Evolutionary conservation across 92 coral and sea anemone genomes (phyloP), one percentile per base, ranked within the genome.

Genomic region (Phenganax subtilis): DNA sequence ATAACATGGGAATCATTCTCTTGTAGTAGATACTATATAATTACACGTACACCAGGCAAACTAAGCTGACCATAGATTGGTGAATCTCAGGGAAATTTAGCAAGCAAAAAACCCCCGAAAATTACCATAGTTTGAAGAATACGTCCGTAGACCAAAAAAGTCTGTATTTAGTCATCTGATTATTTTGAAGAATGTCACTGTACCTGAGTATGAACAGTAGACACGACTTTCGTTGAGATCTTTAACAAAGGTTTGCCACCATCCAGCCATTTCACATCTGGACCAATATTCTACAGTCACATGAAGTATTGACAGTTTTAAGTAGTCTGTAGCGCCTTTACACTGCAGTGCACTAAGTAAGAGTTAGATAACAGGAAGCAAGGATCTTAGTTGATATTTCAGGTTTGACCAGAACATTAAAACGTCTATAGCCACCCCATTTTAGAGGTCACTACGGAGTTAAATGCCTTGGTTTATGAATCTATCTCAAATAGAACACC

Each of bases 181-280:
- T 37, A 37, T 37, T 37, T 37, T 2, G 47, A 37, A 37, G 47
- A 68, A 3, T 37, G 54, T 61, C 14, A 20, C 11, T n/a, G 12
- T 56, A 94, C 98, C 97, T 90, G 94, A 29, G 92, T 90, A 80
- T 94, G 89, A 52, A 89, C 91, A 28, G 98, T 94, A 55, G 98
- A 94, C 11, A 92, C 94, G n/a, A 94, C 90, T 61, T 82, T 90
- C 51, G 89, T 91, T 71, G 86, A 86, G 75, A 91, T 85, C 76
- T 88, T 90, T 30, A 91, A 87, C 74, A 94, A 81, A 11, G 98
- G 92, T 68, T 91, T 94, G 31, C 91, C 97, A 31, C 89, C 90
- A 67, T 94, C 98, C 37, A 94, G 97, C 98, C 98, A 94, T 80
- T 86, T 92, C 70, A 94, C 86, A 54, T 94, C 98, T 4, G 97